Evolutionary conservation across 1,140 invertebrate genomes (phyloP), one percentile per base, ranked within the genome.

Genomic region (Drosophila mauritiana): DNA sequence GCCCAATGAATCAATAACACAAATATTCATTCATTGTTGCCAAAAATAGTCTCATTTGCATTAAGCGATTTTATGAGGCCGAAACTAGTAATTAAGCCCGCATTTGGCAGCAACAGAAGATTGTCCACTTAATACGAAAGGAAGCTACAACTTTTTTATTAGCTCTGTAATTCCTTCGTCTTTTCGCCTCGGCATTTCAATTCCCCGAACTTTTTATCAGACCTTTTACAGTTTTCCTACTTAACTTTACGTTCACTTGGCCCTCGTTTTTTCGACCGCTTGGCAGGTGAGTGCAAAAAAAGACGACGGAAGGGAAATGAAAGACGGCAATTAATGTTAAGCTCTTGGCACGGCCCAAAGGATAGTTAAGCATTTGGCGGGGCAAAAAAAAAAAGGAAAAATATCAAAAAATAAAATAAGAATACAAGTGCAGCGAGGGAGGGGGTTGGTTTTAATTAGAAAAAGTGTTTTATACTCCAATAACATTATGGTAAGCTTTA

Each of bases 291-390:
- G 65, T 39, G 69, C 43, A 45, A 34, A 45, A 48, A 67, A 45
- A 10, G 17, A 20, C 42, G 61, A 58, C 57, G 78, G 53, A 42
- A 63, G 49, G 65, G 46, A 79, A 80, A 59, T 84, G 80, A 63
- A 80, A 84, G 57, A 76, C 73, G 80, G 80, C 80, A 80, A 84
- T 84, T 84, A 84, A 84, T 84, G 80, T 61, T 76, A 80, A 80
- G 75, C 80, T 72, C 65, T 53, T 82, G 78, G 78, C 78, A 81
- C 57, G 63, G 76, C 59, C 57, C 56, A 81, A 77, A 82, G 79
- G 79, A 77, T 81, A 69, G 58, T 70, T 75, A 58, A 65, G 58
- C 79, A 82, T 83, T 82, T 78, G 69, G 62, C 36, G 37, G 48
- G 40, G 48, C 25, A 25, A 20, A 65, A 69, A 69, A 51, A 48